A percentile compares a stretch with the other conserved stretches of the same genome.
Evolutionary conservation across 92 coral and sea anemone genomes (phyloP).

Genomic region (Nematostella vectensis): DNA sequence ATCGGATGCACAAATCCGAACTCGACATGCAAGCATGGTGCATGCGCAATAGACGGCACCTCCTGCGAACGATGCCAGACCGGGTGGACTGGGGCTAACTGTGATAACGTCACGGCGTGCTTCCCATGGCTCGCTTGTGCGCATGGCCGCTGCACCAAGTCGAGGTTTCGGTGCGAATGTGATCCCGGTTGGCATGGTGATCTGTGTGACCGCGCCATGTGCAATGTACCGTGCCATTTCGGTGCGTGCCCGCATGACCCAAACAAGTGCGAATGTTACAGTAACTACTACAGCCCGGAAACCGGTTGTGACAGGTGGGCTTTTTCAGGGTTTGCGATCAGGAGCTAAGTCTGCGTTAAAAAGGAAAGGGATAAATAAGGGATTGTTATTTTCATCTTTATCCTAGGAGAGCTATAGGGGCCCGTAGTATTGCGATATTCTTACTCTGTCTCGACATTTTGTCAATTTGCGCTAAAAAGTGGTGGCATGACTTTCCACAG

Average conservation of each 20-base stretch:
- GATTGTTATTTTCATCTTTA: too few relatives aligned
- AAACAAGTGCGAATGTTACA: slow-evolving; percentile 65
- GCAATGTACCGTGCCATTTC: slow-evolving; percentile 49
- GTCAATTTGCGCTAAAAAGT: too few relatives aligned
- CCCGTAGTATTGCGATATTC: too few relatives aligned
- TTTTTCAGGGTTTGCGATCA: too few relatives aligned
- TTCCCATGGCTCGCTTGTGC: slow-evolving; percentile 75
- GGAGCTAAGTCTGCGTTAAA: too few relatives aligned
- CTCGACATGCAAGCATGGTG: slow-evolving; percentile 71
- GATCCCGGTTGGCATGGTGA: slow-evolving; percentile 90
- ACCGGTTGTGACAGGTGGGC: slow-evolving; percentile 78
- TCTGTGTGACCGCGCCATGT: slow-evolving; percentile 73
- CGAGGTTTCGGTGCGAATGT: slow-evolving; percentile 76
- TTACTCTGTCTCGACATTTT: too few relatives aligned
- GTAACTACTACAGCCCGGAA: slow-evolving; percentile 48
- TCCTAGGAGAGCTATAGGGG: too few relatives aligned
- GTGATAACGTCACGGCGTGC: slow-evolving; percentile 60
- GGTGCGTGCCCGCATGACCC: slow-evolving; percentile 79
- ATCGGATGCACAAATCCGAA: slow-evolving; percentile 51
- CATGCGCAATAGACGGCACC: slow-evolving; percentile 56
- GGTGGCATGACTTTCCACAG: slow-evolving; percentile 14
- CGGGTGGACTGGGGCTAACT: slow-evolving; percentile 64
- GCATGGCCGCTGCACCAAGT: slow-evolving; percentile 64
- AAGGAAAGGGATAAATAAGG: too few relatives aligned
- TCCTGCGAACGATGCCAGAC: slow-evolving; percentile 57